A percentile compares a stretch with the other conserved stretches of the same genome.
Conservation (phyloP, 2,797 vertebrate genomes). For the Epinephelus awoara region DNA sequence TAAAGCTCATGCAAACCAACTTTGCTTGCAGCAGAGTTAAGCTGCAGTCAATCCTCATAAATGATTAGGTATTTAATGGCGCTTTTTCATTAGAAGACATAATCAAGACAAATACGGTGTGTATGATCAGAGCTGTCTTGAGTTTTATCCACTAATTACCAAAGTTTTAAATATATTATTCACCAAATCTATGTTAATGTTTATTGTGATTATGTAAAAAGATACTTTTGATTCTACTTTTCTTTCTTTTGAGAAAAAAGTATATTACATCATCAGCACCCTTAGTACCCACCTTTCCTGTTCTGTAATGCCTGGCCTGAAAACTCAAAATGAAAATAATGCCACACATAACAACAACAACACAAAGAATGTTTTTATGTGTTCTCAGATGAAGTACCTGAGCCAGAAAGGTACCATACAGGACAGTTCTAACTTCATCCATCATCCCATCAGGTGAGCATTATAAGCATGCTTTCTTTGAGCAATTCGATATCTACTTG, state of each 20-base stretch:
- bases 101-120: not conserved
- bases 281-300: not conserved
- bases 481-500: conserved; percentile 7
- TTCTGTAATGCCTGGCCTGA: not conserved
- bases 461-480: not conserved
- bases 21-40: not conserved
- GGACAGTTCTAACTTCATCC: not conserved
- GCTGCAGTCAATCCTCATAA: conserved; percentile 1
- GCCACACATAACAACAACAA: not conserved
- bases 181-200: conserved; percentile 16
- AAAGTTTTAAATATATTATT: conserved; percentile 1
- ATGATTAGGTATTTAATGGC: not conserved
- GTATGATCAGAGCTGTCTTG: not conserved
- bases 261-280: not conserved
- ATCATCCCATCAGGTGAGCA: conserved; percentile 2
- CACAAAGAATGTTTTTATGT: not conserved
- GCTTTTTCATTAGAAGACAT: not conserved
- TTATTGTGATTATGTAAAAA: conserved; percentile 15
- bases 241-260: not conserved
- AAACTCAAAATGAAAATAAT: conserved; percentile 5
- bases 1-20: not conserved
- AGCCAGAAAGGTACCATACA: not conserved
- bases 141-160: not conserved
- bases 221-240: conserved; percentile 10
- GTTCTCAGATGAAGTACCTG: not conserved